Conservation (phyloP, 2,888 invertebrate genomes). For the Drosophila colorata region DNA sequence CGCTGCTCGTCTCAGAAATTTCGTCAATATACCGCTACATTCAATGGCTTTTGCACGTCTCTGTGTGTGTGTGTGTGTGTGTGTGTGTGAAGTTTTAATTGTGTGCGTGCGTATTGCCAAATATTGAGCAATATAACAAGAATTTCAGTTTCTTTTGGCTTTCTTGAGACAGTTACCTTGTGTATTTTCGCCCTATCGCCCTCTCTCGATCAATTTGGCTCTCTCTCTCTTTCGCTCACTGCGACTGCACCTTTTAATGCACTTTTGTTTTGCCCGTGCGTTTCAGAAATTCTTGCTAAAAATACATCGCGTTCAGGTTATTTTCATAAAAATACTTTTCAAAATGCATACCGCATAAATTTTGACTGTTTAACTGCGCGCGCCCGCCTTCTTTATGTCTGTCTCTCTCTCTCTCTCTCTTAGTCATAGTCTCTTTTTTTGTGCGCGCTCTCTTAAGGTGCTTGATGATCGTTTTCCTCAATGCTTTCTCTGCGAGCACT, state of each 20-base stretch:
- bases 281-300: constrained; percentile 52
- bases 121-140: constrained; percentile 79
- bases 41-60: constrained; percentile 75
- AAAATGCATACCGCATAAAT: constrained; percentile 58
- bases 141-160: constrained; percentile 78
- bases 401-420: neutral
- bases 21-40: constrained; percentile 80
- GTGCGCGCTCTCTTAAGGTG: constrained; percentile 22
- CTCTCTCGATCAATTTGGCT: neutral
- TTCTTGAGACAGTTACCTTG: constrained; percentile 60
- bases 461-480: constrained; percentile 22
- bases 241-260: constrained; percentile 32
- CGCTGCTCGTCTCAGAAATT: constrained; percentile 71
- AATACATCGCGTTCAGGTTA: constrained; percentile 47
- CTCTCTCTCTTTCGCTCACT: constrained; percentile 5
- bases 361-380: constrained; percentile 37
- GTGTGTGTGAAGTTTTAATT: constrained; percentile 27
- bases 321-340: constrained; percentile 56
- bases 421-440: neutral
- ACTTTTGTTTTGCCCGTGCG: constrained; percentile 26
- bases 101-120: constrained; percentile 73
- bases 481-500: constrained; percentile 44
- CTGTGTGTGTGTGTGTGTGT: constrained; percentile 33
- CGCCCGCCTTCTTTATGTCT: neutral
- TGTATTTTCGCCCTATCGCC: constrained; percentile 23